phyloP scores from a whole-genome alignment of 2,797 vertebrate genomes.

The Leptatherina wallacei region DNA sequence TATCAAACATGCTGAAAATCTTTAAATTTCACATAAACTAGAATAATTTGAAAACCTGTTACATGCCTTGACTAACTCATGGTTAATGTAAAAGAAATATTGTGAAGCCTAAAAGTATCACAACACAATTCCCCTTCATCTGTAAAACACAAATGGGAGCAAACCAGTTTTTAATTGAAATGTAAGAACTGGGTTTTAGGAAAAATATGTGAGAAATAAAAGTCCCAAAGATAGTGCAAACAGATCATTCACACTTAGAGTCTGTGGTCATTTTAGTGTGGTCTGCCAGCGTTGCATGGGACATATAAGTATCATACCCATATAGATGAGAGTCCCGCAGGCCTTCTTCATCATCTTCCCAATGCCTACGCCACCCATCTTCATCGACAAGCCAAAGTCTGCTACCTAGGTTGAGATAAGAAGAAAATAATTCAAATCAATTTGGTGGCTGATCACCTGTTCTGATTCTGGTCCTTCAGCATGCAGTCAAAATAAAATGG shows the following conservation, averaged over 20 bases:
- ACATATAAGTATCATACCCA: constrained; percentile 82
- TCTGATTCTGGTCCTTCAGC: not conserved
- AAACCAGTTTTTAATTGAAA: not conserved
- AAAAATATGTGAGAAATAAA: not conserved
- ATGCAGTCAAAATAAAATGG: not conserved
- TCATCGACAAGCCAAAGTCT: constrained; percentile 90
- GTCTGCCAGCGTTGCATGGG: constrained; percentile 19
- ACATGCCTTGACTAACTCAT: not conserved
- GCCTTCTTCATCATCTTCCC: constrained; percentile 86
- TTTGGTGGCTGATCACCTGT: constrained; percentile 10
- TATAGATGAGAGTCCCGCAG: constrained; percentile 91
- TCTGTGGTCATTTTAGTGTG: constrained; percentile 25
- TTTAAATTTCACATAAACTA: not conserved
- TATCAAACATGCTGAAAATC: not conserved
- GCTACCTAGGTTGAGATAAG: constrained; percentile 82
- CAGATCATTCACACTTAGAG: constrained; percentile 11
- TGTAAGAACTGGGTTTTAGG: not conserved
- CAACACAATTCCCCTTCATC: not conserved
- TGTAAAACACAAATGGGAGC: too few species aligned
- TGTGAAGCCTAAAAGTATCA: too few species aligned
- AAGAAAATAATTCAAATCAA: constrained; percentile 43
- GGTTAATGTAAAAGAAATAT: not conserved
- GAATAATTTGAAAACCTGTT: too few species aligned
- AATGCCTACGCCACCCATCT: constrained; percentile 85
- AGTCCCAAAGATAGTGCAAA: not conserved